These are phyloP conservation scores for Aphrophora alni DNA, from an alignment of 2,888 invertebrate genomes.

Conservation along the genomic window DNA sequence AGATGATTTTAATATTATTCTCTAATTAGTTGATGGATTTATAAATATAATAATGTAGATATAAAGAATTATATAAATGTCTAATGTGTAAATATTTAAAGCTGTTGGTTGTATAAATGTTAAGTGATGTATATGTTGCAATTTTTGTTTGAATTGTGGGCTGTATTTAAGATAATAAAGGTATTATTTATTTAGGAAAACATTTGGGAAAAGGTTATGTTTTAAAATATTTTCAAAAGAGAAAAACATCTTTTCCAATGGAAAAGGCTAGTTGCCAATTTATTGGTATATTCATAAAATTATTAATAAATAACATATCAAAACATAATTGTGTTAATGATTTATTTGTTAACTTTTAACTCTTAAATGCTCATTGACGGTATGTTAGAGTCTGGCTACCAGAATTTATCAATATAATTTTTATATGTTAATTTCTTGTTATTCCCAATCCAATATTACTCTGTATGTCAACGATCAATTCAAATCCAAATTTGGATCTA, in stretches of 20 bases:
- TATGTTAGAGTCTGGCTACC: too few relatives aligned
- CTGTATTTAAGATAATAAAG: neutral
- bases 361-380: too few relatives aligned
- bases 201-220: neutral
- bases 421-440: too few relatives aligned
- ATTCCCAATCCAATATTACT: too few relatives aligned
- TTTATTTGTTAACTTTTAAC: too few relatives aligned
- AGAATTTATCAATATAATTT: too few relatives aligned
- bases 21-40: neutral
- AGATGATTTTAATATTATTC: neutral
- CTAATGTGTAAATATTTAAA: neutral
- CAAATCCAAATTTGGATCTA: too few relatives aligned
- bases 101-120: neutral
- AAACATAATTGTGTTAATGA: conserved; percentile 4
- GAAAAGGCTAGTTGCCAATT: neutral
- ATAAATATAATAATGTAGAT: neutral
- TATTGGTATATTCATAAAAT: neutral
- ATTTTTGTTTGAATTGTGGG: neutral
- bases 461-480: too few relatives aligned
- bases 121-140: conserved; percentile 9
- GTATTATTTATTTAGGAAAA: neutral
- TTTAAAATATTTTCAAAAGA: neutral
- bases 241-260: neutral
- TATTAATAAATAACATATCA: conserved; percentile 38
- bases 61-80: neutral